phyloP scores from a whole-genome alignment of 2,797 vertebrate genomes.

The Sebastes oblongus region DNA sequence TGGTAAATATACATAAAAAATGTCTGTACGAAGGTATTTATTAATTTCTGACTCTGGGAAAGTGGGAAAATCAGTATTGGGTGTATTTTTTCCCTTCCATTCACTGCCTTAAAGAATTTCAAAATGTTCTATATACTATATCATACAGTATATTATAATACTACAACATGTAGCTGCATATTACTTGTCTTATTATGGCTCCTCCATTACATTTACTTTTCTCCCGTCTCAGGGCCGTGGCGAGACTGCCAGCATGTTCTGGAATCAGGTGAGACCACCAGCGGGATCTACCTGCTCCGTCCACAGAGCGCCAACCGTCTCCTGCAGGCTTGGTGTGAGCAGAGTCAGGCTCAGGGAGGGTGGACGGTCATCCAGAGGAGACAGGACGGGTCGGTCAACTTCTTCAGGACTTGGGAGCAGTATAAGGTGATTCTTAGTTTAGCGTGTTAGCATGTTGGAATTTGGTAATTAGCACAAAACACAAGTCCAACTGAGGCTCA shows the following conservation, averaged over 20 bases:
- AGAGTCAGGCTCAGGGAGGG: slow-evolving; percentile 84
- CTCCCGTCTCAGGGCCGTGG: slow-evolving; percentile 85
- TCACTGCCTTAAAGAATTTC: background rate
- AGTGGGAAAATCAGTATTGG: background rate
- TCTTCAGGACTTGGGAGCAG: slow-evolving; percentile 92
- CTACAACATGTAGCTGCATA: background rate
- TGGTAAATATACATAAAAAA: background rate
- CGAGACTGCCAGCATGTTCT: slow-evolving; percentile 87
- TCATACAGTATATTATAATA: background rate
- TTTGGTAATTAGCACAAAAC: background rate
- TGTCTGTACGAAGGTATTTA: fast-evolving
- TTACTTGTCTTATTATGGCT: background rate
- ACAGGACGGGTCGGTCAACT: slow-evolving; percentile 91
- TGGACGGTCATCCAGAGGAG: slow-evolving; percentile 93
- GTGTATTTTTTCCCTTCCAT: background rate
- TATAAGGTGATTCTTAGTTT: slow-evolving; percentile 84
- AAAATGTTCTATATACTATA: background rate
- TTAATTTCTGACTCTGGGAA: background rate
- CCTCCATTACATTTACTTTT: background rate
- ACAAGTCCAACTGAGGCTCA: background rate
- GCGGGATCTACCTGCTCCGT: slow-evolving; percentile 86
- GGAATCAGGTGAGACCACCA: slow-evolving; percentile 81
- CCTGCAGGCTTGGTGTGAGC: slow-evolving; percentile 92
- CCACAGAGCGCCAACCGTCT: slow-evolving; percentile 79
- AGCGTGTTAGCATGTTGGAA: background rate